Conservation (phyloP, 2,888 invertebrate genomes). For the Leptogaster cylindrica region DNA sequence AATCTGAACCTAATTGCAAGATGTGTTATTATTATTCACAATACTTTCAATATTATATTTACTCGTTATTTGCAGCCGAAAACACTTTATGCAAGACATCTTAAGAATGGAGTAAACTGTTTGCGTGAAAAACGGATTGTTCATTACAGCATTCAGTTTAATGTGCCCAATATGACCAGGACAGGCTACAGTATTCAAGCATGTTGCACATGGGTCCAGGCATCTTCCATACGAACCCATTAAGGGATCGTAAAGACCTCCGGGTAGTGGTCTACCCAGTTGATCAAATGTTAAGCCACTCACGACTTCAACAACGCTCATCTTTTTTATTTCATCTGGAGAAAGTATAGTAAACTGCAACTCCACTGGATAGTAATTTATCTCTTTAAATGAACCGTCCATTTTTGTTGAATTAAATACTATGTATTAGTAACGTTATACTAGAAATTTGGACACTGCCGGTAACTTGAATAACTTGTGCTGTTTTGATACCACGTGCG, state of each 20-base stretch:
- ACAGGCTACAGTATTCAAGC: slow-evolving; percentile 72
- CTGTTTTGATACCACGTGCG: too few relatives aligned
- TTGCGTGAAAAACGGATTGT: slow-evolving; percentile 89
- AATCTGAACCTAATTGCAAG: too few relatives aligned
- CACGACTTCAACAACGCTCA: slow-evolving; percentile 82
- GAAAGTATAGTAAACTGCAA: slow-evolving; percentile 76
- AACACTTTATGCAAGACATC: slow-evolving; percentile 75
- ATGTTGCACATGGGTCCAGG: slow-evolving; percentile 79
- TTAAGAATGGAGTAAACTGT: slow-evolving; percentile 72
- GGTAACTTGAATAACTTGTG: too few relatives aligned
- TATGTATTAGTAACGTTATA: background rate
- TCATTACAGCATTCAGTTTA: slow-evolving; percentile 83
- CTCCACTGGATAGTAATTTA: slow-evolving; percentile 57
- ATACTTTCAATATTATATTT: slow-evolving; percentile 42
- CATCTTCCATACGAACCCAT: slow-evolving; percentile 67
- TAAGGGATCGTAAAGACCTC: slow-evolving; percentile 89
- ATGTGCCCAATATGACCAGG: slow-evolving; percentile 96
- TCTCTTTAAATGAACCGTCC: slow-evolving; percentile 48
- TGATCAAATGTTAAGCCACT: slow-evolving; percentile 81
- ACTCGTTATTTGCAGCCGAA: slow-evolving; percentile 71
- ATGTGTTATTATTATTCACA: too few relatives aligned
- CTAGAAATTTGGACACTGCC: background rate
- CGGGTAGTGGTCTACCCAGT: slow-evolving; percentile 79
- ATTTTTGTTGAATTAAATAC: slow-evolving; percentile 4
- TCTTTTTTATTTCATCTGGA: slow-evolving; percentile 75